Evolutionary conservation across 2,113 vertebrate species (phyloP).

Genomic region (Morone chrysops): DNA sequence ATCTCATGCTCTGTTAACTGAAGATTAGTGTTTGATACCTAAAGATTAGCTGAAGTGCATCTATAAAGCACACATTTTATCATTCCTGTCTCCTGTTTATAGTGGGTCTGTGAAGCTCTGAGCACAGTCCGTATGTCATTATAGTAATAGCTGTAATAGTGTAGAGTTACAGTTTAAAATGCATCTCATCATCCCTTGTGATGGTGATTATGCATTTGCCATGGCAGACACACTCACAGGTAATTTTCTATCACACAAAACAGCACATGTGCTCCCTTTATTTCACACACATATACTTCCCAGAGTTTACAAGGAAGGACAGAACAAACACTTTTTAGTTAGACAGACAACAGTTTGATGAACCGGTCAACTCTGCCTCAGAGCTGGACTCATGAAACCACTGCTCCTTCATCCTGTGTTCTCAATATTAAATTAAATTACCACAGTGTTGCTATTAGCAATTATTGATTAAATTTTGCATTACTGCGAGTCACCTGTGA

Average conservation of each 20-base stretch:
- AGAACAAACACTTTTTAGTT: constrained; percentile 20
- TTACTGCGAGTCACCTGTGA: neutral
- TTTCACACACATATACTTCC: constrained; percentile 44
- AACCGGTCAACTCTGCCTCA: neutral
- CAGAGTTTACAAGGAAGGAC: constrained; percentile 9
- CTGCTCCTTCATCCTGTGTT: neutral
- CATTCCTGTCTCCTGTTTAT: neutral
- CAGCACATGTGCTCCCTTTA: constrained; percentile 9
- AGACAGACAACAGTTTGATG: neutral
- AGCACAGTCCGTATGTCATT: constrained; percentile 23
- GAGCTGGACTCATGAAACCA: neutral
- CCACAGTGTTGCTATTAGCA: neutral
- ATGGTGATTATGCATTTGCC: constrained; percentile 44
- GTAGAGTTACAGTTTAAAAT: constrained; percentile 33
- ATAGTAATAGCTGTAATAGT: constrained; percentile 32
- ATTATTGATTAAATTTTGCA: neutral
- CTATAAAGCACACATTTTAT: neutral
- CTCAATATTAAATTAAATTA: neutral
- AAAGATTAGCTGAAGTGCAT: neutral
- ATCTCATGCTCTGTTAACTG: neutral
- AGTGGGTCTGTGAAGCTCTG: neutral
- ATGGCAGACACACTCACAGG: constrained; percentile 4
- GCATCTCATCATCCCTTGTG: constrained; percentile 4
- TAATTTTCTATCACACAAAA: constrained; percentile 51
- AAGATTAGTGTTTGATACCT: neutral